Base-by-base conservation (phyloP, 1,140 invertebrate genomes). In the Platyura marginata region DNA sequence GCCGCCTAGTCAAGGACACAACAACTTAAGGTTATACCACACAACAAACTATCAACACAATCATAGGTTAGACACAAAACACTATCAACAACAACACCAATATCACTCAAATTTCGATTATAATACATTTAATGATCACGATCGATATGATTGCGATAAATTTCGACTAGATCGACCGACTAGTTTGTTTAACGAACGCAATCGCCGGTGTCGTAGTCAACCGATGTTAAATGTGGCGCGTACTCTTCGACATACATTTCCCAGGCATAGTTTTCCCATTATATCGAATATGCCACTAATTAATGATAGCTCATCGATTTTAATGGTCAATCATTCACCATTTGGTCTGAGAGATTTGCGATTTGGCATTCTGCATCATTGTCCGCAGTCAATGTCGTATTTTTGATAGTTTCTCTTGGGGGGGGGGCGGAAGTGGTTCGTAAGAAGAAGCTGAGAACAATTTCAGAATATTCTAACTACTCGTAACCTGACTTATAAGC, bases 1-100 rank as follows among this genome's bases (percentile, higher is more conserved):
- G 13, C 51, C 52, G 32, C 58, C 57, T 38, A 55, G 45, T 45
- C 50, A 50, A 38, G 46, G 13, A 41, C 46, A 18, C 10, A 57
- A 60, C 37, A 54, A 60, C 46, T 37, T 43, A 43, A 43, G 42
- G 34, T 43, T 43, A 43, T 18, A n/a, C 19, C n/a, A 38, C 20
- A 38, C 36, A n/a, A 18, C 10, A n/a, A 18, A 18, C 19, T 38
- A 18, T n/a, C 19, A 38, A 11, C 36, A 38, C 36, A 38, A 21
- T 13, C 18, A 18, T 38, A 38, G 36, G 36, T 38, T 38, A 38
- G 36, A 38, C 36, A 38, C 5, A 38, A 29, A 29, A 38, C 36
- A 38, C 36, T 18, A 38, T 38, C 19, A 18, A 38, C n/a, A n/a
- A 18, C n/a, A n/a, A n/a, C n/a, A n/a, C n/a, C n/a, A n/a, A n/a